Percentiles rank a stretch among this genome's conserved stretches.
Conservation (phyloP, 2,113 vertebrate genomes). For the Mustela lutreola region DNA sequence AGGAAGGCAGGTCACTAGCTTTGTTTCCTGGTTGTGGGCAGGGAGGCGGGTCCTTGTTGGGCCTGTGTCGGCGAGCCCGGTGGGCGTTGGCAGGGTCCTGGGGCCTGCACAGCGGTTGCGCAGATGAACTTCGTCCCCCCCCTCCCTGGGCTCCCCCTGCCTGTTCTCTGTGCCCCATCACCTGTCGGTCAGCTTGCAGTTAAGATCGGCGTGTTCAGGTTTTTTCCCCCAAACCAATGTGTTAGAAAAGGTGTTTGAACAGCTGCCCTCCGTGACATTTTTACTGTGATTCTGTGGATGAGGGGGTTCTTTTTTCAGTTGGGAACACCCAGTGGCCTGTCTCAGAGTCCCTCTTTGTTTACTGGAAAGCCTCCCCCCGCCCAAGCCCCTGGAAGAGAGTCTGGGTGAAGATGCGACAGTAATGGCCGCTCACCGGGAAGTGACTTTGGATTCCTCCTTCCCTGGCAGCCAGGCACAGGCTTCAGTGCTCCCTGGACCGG, state of each 20-base stretch:
- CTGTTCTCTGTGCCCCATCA: background rate
- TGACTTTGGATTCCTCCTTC: background rate
- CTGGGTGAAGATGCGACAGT: no score
- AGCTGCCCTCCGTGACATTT: accelerated
- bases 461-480: background rate
- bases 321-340: background rate
- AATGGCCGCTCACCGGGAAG: background rate
- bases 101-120: no score
- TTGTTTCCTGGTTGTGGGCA: background rate
- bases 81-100: background rate
- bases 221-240: background rate
- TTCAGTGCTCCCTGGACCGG: background rate
- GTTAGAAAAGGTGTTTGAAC: background rate
- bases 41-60: background rate
- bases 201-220: background rate
- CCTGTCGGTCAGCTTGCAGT: background rate
- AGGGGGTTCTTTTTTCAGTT: background rate
- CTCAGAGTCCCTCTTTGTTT: background rate
- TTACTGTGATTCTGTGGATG: background rate
- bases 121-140: background rate
- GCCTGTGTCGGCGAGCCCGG: accelerated
- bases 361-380: background rate
- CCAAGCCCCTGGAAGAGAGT: background rate
- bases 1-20: background rate
- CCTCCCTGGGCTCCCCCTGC: background rate